Conservation (phyloP, 2,797 vertebrate species). For the Tiaroga cobitis region DNA sequence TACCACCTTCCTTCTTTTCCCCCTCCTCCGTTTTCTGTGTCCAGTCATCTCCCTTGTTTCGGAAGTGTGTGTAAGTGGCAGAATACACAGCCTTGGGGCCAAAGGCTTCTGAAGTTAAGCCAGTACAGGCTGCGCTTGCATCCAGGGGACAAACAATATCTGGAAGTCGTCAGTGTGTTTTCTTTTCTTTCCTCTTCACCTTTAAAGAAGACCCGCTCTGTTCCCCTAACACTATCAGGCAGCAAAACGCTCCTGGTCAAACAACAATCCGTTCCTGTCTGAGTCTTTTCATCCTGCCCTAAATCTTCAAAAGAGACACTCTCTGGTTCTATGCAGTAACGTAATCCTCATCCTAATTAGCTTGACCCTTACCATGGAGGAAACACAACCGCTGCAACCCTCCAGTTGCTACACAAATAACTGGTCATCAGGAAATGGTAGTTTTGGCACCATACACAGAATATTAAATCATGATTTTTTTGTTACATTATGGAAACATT, state of each 20-base stretch:
- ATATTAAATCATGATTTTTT: background rate
- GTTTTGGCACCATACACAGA: background rate
- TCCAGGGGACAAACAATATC: conserved; percentile 68
- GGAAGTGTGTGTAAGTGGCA: conserved; percentile 61
- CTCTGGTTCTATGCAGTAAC: background rate
- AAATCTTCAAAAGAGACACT: conserved; percentile 22
- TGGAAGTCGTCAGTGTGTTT: conserved; percentile 61
- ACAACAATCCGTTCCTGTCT: conserved; percentile 58
- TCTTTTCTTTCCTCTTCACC: conserved; percentile 60
- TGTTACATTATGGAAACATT: background rate
- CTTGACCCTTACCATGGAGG: conserved; percentile 26
- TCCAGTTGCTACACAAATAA: background rate
- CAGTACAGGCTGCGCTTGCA: conserved; percentile 56
- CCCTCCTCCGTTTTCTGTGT: conserved; percentile 38
- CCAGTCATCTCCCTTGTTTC: conserved; percentile 55
- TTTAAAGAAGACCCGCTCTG: conserved; percentile 54
- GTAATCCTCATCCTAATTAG: conserved; percentile 31
- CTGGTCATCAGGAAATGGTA: background rate
- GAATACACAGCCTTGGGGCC: conserved; percentile 60
- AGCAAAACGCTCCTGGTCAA: conserved; percentile 64
- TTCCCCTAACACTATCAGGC: conserved; percentile 61
- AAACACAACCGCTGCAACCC: background rate
- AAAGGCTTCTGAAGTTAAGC: conserved; percentile 62
- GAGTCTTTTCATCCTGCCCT: conserved; percentile 38
- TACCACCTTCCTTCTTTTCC: conserved; percentile 56